These are phyloP conservation scores for human (Homo sapiens) DNA, from an alignment of 2,113 vertebrate genomes.

Conservation along the genomic window DNA sequence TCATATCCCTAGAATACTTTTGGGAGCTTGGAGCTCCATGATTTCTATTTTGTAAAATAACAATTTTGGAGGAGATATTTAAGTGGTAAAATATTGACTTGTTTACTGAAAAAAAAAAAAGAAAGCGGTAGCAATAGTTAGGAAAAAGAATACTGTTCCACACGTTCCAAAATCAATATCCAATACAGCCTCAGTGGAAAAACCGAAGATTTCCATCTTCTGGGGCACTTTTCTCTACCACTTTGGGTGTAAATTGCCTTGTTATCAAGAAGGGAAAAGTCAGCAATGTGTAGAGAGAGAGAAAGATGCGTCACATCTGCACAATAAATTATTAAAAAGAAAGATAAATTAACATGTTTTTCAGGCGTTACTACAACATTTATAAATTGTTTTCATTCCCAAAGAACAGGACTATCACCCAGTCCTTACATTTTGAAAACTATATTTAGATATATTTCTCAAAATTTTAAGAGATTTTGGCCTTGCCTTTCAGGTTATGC, in stretches of 20 bases:
- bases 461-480: conserved; percentile 6
- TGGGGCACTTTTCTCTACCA: not conserved
- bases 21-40: not conserved
- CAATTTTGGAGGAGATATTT: not conserved
- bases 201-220: not conserved
- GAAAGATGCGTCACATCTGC: not conserved
- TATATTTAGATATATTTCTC: not conserved
- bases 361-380: not conserved
- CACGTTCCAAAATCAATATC: conserved; percentile 52
- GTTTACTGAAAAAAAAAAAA: conserved; percentile 51
- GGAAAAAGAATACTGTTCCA: not conserved
- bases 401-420: not conserved
- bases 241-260: not conserved
- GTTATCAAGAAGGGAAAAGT: not conserved
- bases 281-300: not conserved
- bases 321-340: not conserved
- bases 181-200: not conserved
- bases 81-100: conserved; percentile 66
- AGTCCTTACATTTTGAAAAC: conserved; percentile 9
- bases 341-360: conserved; percentile 27
- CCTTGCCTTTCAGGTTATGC: not conserved
- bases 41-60: conserved; percentile 20
- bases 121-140: conserved; percentile 38
- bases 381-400: conserved; percentile 32
- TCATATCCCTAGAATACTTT: not conserved